Evolutionary conservation across 2,797 vertebrate genomes (phyloP), one percentile per base, ranked within the genome.

Genomic region (Lophotriccus pileatus): DNA sequence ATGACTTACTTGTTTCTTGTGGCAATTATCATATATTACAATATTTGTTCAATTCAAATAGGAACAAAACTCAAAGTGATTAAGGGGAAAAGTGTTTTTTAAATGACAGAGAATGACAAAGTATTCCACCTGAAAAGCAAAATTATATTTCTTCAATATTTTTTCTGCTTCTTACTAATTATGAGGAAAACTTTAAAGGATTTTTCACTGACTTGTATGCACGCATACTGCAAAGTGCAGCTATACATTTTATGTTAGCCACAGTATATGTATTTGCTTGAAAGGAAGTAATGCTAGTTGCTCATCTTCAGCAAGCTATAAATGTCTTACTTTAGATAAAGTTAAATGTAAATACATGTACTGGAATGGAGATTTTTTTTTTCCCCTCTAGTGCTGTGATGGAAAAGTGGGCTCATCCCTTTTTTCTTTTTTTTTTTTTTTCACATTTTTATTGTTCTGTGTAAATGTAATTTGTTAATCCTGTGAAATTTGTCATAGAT

Each of bases 401-500:
- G 56, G 56, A 97, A 98, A 98, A 97, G 96, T 97, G 97, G 96
- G 96, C 96, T 98, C 96, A 96, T 98, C 78, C 49, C 96, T 97
- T 98, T 90, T 85, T 97, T 97, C 97, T 97, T 98, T 91, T 14
- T 98, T 97, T 97, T 91, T 14, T 46, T 6, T 22, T 8, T 23
- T 41, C 97, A 97, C 97, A 98, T 98, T 98, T 98, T 98, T 98
- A 98, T 98, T 98, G 98, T 98, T 98, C 98, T 98, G 97, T 98
- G 98, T 98, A 98, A 98, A 98, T 98, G 98, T 98, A 98, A 98
- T 98, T 98, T 98, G 98, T 98, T 98, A 98, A 98, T 98, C 98
- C 98, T 98, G 98, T 98, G 98, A 98, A 98, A 98, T 98, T 98
- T 98, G 98, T 98, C 98, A 98, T 98, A 98, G 98, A 98, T 98